Evolutionary conservation across 92 coral and sea anemone genomes (phyloP), one percentile per base, ranked within the genome.

Genomic region (Porites evermanni): DNA sequence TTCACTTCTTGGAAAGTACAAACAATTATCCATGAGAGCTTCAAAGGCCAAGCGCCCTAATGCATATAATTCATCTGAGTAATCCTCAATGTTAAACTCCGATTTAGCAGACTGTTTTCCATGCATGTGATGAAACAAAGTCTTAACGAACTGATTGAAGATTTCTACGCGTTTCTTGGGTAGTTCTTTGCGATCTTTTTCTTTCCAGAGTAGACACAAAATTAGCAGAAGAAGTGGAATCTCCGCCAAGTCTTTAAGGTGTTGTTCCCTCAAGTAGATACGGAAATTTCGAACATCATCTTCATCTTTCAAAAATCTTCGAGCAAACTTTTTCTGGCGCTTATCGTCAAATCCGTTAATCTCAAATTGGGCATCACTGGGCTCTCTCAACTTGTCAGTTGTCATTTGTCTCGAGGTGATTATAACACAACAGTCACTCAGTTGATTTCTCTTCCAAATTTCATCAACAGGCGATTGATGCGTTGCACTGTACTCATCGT

Each of bases 181-280:
- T 10, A 56, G 13, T 8, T 16, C 81, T n/a, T 0, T 19, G 0
- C 12, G 60, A 56, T 3, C 9, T 16, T 29, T 77, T 12, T 18
- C 70, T 6, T 26, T 17, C 70, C 81, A 60, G 16, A 61, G 17
- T 7, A 4, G 1, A 29, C 70, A 60, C 24, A 77, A 50, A 13
- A 77, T 77, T 6, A 77, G 53, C 23, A 75, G 12, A 10, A 75
- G 66, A 59, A 75, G 79, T 6, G 79, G 79, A 24, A 75, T 58
- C 29, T 75, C 67, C 1, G 79, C 79, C 67, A 75, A 4, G 66
- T 13, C 51, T 1, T 16, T 54, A 38, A 75, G 66, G 54, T 21
- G 13, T 54, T 59, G 60, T 54, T 75, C 6, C 19, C 2, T 0
- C 66, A 75, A 29, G 52, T 75, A 56, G 1, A 0, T 4, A 7